Percentiles rank a stretch among this genome's conserved stretches.
These are phyloP conservation scores for Chrysomallon squamiferum DNA, from an alignment of 1,140 invertebrate genomes.

Conservation along the genomic window DNA sequence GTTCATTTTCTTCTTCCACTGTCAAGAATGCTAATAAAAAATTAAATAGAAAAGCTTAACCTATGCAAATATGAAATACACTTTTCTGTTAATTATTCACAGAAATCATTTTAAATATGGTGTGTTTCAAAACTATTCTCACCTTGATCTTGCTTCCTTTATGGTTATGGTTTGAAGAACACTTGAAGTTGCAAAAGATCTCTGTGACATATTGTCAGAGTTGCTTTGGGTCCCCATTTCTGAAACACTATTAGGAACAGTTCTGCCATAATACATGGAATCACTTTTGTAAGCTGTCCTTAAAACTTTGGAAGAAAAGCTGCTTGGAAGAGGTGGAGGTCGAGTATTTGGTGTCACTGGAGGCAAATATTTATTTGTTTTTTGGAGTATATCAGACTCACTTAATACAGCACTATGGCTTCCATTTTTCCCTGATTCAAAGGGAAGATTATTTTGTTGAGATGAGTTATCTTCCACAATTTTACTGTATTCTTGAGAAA, in stretches of 20 bases:
- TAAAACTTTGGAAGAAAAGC: constrained; percentile 39
- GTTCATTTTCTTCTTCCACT: no score
- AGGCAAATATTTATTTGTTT: constrained; percentile 7
- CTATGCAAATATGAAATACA: background rate
- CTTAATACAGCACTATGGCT: no score
- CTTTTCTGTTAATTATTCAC: background rate
- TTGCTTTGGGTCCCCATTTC: constrained; percentile 10
- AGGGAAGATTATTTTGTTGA: background rate
- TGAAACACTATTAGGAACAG: constrained; percentile 13
- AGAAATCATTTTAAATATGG: no score
- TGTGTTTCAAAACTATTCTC: no score
- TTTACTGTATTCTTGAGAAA: constrained; percentile 22
- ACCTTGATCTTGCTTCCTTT: constrained; percentile 42
- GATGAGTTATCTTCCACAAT: constrained; percentile 15
- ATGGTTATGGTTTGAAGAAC: constrained; percentile 44
- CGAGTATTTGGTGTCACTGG: constrained; percentile 28
- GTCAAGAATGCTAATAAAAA: no score
- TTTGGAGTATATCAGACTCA: no score
- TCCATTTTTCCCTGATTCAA: no score
- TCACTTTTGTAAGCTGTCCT: constrained; percentile 45
- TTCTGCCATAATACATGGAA: constrained; percentile 19
- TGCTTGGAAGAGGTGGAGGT: constrained; percentile 38
- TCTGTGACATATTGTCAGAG: constrained; percentile 39
- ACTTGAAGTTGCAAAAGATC: constrained; percentile 38
- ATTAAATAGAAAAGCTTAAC: background rate